Evolutionary conservation across 2,797 vertebrate species (phyloP), one percentile per base, ranked within the genome.

Genomic region (Acipenser transmontanus): DNA sequence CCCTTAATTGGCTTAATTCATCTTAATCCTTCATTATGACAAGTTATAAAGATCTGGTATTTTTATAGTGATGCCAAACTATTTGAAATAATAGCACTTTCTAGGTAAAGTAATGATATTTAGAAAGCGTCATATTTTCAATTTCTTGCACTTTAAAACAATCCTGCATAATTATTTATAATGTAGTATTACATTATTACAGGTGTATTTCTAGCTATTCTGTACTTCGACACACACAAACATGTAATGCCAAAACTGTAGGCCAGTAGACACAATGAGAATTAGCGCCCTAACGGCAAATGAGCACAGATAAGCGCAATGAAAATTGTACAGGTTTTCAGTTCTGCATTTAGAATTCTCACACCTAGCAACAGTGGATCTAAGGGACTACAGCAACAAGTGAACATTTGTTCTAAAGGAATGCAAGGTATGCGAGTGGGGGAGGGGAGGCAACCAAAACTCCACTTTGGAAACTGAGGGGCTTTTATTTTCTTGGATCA

Each of bases 401-500:
- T 84, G 89, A 92, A 88, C 90, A 89, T 94, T 94, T 95, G 93
- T 94, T 93, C 89, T 73, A 77, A 81, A 93, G 88, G 93, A 94
- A 95, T 95, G 89, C 64, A 11, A 88, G 88, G 87, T 86, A 94
- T 95, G 94, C 79, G 81, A 70, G 73, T 72, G 82, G 81, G 90
- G 91, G 91, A 87, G 82, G 70, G 84, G 85, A 75, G 79, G 76
- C 77, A 81, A 70, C 73, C 81, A 84, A 78, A 81, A 74, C 67
- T 64, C 56, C 61, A 64, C 80, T 78, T 69, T 70, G 76, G 71
- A 74, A 61, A 6, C 66, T 62, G 61, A 72, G 65, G 50, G 67
- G 65, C 51, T 71, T 73, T 66, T 61, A 61, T 82, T 83, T 71
- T 77, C 79, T 73, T 72, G 47, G 74, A 87, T 84, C 81, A 79